A percentile compares a stretch with the other conserved stretches of the same genome.
Conservation (phyloP, 2,888 invertebrate species). For the Andrena praecox region DNA sequence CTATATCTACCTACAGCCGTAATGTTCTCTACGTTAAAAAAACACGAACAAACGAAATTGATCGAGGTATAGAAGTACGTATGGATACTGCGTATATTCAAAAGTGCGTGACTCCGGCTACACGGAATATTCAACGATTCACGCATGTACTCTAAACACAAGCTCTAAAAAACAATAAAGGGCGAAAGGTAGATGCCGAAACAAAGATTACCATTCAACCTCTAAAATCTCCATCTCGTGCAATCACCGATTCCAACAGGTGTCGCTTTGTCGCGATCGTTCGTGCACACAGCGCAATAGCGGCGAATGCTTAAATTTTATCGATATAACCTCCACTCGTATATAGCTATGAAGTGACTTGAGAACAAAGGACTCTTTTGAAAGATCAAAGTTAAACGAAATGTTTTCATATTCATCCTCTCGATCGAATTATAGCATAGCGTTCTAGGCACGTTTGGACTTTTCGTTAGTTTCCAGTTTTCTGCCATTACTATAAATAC, state of each 20-base stretch:
- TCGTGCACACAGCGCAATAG: background rate
- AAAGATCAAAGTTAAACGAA: background rate
- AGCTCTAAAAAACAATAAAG: background rate
- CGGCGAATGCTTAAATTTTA: background rate
- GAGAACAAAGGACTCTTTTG: background rate
- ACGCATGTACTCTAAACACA: background rate
- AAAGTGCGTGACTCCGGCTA: no score
- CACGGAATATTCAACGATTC: background rate
- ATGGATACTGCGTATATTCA: no score
- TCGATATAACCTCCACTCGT: background rate
- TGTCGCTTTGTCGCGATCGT: slow-evolving; percentile 21
- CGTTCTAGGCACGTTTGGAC: background rate
- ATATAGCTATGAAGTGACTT: background rate
- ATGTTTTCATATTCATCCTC: background rate
- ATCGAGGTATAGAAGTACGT: no score
- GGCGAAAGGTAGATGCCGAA: background rate
- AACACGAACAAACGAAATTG: no score
- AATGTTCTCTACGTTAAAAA: no score
- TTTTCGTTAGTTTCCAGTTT: background rate
- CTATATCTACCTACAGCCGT: no score
- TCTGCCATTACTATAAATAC: background rate
- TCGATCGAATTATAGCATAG: background rate
- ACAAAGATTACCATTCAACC: background rate
- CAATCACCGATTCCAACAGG: slow-evolving; percentile 36
- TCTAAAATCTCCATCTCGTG: background rate